Evolutionary conservation across 2,888 invertebrate species (phyloP), one percentile per base, ranked within the genome.

Genomic region (Subacronicta megacephala): DNA sequence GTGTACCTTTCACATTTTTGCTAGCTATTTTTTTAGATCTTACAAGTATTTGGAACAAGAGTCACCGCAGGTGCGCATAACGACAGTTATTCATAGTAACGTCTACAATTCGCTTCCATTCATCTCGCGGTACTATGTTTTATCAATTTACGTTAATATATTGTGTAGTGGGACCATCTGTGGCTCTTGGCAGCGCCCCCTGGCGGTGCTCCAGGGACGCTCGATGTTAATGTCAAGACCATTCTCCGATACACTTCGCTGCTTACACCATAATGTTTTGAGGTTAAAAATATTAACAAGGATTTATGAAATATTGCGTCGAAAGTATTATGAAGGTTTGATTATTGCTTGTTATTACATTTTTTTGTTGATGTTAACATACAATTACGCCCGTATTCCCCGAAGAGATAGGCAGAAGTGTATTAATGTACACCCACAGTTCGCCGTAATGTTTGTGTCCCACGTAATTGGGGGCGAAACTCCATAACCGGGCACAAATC

Each of bases 161-260:
- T 65, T 55, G 42, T 43, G 56, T 41, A 26, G 37, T 35, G 55
- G 26, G 55, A 49, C 56, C 78, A 81, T 64, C 79, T 77, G 74
- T 62, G 75, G 73, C 57, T 63, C 31, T 66, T 58, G 60, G 59
- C 64, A 51, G 54, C 63, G 68, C 55, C 55, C 40, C 36, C 62
- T 57, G 70, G 76, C 77, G 66, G 69, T 50, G 23, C 43, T 65
- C 70, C 76, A 75, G 71, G 53, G 41, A 38, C 41, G 60, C 58
- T 50, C 62, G 33, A 59, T 62, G 73, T 64, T 75, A 69, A 78
- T 81, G 81, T 83, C 81, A 83, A 79, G 76, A 75, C 46, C 78
- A 72, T 59, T 61, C 55, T 44, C 57, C 44, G 47, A 60, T 49
- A 51, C 55, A n/a, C 41, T 46, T 54, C 31, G 56, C 49, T 49